phyloP scores from a whole-genome alignment of 2,888 invertebrate genomes.

The Brachyptera risi region DNA sequence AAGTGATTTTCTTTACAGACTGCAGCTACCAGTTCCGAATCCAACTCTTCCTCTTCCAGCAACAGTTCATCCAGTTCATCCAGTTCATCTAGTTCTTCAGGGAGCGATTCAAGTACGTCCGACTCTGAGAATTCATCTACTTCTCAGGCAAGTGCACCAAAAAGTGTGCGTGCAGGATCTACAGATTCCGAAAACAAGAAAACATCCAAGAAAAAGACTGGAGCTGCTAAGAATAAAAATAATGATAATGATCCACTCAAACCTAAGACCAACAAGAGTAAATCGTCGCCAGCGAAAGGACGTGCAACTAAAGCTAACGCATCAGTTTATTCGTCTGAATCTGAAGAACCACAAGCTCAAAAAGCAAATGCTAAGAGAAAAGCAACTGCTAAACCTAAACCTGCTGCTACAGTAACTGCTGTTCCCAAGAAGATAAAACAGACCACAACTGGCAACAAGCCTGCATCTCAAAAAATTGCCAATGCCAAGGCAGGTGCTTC shows the following conservation, averaged over 20 bases:
- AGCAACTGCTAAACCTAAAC: constrained; percentile 58
- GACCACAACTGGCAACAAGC: constrained; percentile 41
- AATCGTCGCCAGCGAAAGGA: constrained; percentile 32
- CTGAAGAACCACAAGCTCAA: constrained; percentile 49
- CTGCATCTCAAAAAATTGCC: constrained; percentile 37
- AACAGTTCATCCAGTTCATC: constrained; percentile 42
- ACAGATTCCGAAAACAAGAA: constrained; percentile 36
- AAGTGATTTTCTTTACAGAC: no score
- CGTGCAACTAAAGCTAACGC: constrained; percentile 43
- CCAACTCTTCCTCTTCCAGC: constrained; percentile 36
- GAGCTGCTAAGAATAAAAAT: constrained; percentile 26
- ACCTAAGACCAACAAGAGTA: constrained; percentile 34
- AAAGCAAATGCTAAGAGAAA: constrained; percentile 50
- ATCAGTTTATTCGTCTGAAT: constrained; percentile 55
- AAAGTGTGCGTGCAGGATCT: constrained; percentile 34
- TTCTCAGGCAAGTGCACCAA: constrained; percentile 36
- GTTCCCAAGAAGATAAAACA: constrained; percentile 49
- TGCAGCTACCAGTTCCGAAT: constrained; percentile 37
- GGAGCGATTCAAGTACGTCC: constrained; percentile 40
- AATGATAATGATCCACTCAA: constrained; percentile 37
- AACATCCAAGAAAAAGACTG: constrained; percentile 32
- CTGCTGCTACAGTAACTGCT: constrained; percentile 56
- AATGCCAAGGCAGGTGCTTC: constrained; percentile 40
- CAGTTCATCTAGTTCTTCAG: constrained; percentile 42
- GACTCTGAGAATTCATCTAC: constrained; percentile 39